Evolutionary conservation across 1,140 invertebrate species (phyloP).

Genomic region (Heliothis subflexa): DNA sequence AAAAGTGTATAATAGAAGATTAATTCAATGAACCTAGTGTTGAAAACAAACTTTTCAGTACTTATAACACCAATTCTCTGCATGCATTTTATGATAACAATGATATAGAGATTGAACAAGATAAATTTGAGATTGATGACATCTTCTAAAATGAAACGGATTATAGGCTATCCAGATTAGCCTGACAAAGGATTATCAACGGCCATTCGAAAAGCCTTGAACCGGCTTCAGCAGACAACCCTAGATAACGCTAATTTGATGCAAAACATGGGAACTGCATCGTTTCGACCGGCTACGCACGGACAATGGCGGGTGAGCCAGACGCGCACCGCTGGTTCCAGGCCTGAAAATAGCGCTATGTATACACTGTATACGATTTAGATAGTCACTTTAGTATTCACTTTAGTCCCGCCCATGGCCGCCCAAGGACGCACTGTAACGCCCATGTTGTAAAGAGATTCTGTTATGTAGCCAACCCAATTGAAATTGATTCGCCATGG

Average conservation of each 20-base stretch:
- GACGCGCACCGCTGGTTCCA: conserved; percentile 69
- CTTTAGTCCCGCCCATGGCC: conserved; percentile 31
- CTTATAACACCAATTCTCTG: conserved; percentile 1
- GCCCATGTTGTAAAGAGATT: conserved; percentile 31
- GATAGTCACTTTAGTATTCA: conserved; percentile 23
- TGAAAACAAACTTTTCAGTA: conserved; percentile 6
- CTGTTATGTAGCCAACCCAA: background rate
- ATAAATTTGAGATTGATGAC: conserved; percentile 9
- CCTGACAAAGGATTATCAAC: conserved; percentile 22
- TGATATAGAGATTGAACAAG: conserved; percentile 8
- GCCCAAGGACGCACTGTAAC: conserved; percentile 36
- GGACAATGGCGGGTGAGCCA: conserved; percentile 78
- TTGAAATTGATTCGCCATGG: background rate
- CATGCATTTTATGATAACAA: background rate
- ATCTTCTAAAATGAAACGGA: background rate
- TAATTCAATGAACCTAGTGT: conserved; percentile 17
- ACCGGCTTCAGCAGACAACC: conserved; percentile 50
- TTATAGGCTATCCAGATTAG: background rate
- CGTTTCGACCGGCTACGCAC: conserved; percentile 74
- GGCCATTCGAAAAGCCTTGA: conserved; percentile 32
- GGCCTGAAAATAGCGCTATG: conserved; percentile 67
- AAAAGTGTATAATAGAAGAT: conserved; percentile 22
- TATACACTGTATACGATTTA: conserved; percentile 26
- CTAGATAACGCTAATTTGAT: conserved; percentile 58
- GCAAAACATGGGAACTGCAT: conserved; percentile 68